Conservation (phyloP, 1,140 invertebrate species). For the Meloidogyne floridensis region DNA sequence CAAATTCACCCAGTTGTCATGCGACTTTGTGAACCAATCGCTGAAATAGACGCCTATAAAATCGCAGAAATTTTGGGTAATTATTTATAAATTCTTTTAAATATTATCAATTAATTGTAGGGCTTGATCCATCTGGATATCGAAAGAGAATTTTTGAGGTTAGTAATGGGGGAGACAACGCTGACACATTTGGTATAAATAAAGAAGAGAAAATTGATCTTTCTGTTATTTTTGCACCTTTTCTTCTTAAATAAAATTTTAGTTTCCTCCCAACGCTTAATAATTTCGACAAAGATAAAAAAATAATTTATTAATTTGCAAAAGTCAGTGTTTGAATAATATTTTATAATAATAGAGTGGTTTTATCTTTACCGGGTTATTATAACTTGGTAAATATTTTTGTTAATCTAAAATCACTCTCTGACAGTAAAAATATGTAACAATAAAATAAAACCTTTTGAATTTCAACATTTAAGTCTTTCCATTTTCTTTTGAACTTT, state of each 20-base stretch:
- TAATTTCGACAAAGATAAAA: too few relatives aligned
- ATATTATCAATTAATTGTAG: constrained; percentile 19
- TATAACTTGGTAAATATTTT: too few relatives aligned
- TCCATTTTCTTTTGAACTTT: too few relatives aligned
- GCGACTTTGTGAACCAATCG: constrained; percentile 89
- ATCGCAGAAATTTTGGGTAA: constrained; percentile 86
- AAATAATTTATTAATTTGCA: too few relatives aligned
- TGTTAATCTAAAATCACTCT: too few relatives aligned
- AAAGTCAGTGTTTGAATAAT: too few relatives aligned
- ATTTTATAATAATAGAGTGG: too few relatives aligned
- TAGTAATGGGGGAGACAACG: not conserved
- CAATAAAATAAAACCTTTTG: too few relatives aligned
- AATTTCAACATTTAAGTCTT: too few relatives aligned
- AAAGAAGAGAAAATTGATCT: not conserved
- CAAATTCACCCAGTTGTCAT: constrained; percentile 88
- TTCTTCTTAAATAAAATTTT: not conserved
- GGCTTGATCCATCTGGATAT: constrained; percentile 38
- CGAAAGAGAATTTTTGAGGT: constrained; percentile 26
- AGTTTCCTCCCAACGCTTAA: too few relatives aligned
- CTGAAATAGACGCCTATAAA: constrained; percentile 84
- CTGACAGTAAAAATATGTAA: too few relatives aligned
- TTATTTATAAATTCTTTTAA: constrained; percentile 1
- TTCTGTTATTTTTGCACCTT: constrained; percentile 14
- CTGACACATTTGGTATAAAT: not conserved
- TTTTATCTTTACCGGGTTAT: too few relatives aligned